Base-by-base conservation (phyloP, 2,797 vertebrate genomes). In the Spea hammondii region DNA sequence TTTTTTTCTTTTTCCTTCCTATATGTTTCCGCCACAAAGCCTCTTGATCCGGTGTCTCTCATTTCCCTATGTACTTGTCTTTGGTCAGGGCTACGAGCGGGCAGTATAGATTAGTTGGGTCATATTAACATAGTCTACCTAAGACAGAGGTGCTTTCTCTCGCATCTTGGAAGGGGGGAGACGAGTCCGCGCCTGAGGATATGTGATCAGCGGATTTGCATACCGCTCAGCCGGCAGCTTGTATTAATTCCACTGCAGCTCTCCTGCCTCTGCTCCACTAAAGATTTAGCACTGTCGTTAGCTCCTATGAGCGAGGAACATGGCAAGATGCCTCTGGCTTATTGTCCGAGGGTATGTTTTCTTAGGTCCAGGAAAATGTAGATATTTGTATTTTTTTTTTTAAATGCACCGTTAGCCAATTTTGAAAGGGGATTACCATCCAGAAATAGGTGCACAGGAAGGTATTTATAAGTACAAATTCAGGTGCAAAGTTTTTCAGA, bases 191-290 rank as follows among this genome's bases (percentile, higher is more conserved):
- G 75, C 80, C 80, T 17, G 60, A 55, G 80, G 80, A 82, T 82
- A 73, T 77, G 80, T 82, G 80, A 82, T 82, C 80, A 78, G 80
- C 74, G 79, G 57, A 82, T 82, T 82, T 82, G 80, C 80, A 82
- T 82, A 82, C 62, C 50, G 75, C 70, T 82, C 80, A 78, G 80
- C 75, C 78, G 65, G 69, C 14, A 59, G 80, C 75, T 70, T 70
- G 65, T 78, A 77, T 82, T 82, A 82, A 78, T 78, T 82, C 80
- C 80, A 82, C 80, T 82, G 65, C 80, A 82, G 65, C 80, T 77
- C 80, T 82, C 71, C 70, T 82, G 80, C 75, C 75, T 82, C 65
- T 77, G 75, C 70, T 51, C 48, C 70, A 77, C 74, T 82, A 74
- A 72, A 77, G 70, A 82, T 70, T 72, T 81, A 74, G 80, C 75